Base-by-base conservation (phyloP, 2,888 invertebrate species). In the Campoletis raptor region DNA sequence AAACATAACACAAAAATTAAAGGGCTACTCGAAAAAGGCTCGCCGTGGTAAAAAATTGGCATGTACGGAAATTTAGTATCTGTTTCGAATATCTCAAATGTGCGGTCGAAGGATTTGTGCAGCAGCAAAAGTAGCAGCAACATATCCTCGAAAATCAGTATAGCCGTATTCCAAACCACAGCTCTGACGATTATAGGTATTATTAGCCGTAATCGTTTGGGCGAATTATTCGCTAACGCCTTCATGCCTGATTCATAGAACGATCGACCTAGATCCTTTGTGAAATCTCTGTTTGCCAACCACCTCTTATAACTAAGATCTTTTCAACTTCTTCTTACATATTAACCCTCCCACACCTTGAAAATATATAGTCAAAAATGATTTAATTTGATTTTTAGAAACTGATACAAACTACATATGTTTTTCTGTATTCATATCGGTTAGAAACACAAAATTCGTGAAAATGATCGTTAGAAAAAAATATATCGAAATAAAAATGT, bases 221-320 rank as follows among this genome's bases (percentile, higher is more conserved):
- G 48, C n/a, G 77, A 87, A 88, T 89, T 83, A 86, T 87, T 87
- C 85, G 85, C 87, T 81, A 84, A 87, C 88, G 87, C 88, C 86
- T 87, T 88, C 82, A 85, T 88, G 82, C 87, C 82, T 89, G 85
- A 89, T 86, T 89, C 89, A 87, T 88, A 81, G 86, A 84, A 84
- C 87, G 80, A 81, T 84, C 86, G 86, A 86, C 86, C 86, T 84
- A 84, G 64, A 86, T 86, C 81, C 74, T 78, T 86, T 69, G 81
- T 81, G 78, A 61, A 74, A 81, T 78, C 78, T 57, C 76, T 74
- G 86, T 84, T 78, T 73, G 78, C 77, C 78, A 57, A 78, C 73
- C 24, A 64, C 61, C 42, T 80, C 70, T 76, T 54, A 57, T 37
- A 57, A 54, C 37, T 48, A 52, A 72, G 67, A 48, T 81, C 78